Evolutionary conservation across 1,140 invertebrate species (phyloP).

Genomic region (Caerostris darwini): DNA sequence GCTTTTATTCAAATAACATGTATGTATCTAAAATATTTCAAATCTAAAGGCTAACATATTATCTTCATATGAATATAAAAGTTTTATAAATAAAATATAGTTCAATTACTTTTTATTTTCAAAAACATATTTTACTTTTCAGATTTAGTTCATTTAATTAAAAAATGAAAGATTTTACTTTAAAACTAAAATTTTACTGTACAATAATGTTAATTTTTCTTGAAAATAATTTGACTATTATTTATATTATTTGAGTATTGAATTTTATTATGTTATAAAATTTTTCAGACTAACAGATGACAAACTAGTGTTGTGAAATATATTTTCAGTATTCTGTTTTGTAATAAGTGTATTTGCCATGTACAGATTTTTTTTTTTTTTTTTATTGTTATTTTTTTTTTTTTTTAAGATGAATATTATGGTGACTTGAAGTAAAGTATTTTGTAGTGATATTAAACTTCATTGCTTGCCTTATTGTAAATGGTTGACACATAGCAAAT

Average conservation of each 20-base stretch:
- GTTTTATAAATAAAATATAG: too few species aligned
- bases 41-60: too few species aligned
- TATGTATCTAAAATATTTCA: background rate
- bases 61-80: too few species aligned
- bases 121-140: too few species aligned
- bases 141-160: too few species aligned
- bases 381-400: background rate
- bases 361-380: conserved; percentile 11
- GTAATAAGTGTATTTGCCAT: conserved; percentile 22
- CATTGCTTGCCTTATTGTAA: conserved; percentile 5
- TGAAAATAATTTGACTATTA: too few species aligned
- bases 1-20: background rate
- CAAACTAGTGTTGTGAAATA: conserved; percentile 15
- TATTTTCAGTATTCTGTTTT: conserved; percentile 38
- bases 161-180: too few species aligned
- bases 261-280: too few species aligned
- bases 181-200: too few species aligned
- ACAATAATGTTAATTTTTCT: too few species aligned
- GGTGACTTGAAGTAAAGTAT: conserved; percentile 16
- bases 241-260: too few species aligned
- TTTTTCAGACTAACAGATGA: background rate
- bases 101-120: too few species aligned
- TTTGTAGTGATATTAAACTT: conserved; percentile 40
- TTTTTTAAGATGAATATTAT: conserved; percentile 5
- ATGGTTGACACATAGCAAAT: conserved; percentile 1